Percentiles rank a stretch among this genome's conserved stretches.
Evolutionary conservation across 2,113 vertebrate species (phyloP).

Genomic region (Chloropsis hardwickii): DNA sequence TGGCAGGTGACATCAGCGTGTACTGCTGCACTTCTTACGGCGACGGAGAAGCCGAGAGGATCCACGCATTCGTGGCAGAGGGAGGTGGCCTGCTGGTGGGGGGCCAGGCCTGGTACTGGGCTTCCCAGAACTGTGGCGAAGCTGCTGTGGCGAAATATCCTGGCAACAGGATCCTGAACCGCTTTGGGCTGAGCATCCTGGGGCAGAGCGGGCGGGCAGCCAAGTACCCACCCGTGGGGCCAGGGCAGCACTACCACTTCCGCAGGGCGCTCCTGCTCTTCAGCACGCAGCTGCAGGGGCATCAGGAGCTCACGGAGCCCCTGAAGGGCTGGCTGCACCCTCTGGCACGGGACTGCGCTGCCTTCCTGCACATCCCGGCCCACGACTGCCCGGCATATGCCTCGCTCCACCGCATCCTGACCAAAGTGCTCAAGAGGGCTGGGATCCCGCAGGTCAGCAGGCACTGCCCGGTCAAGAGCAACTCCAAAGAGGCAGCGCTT

Average conservation of each 20-base stretch:
- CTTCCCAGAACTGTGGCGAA: slow-evolving; percentile 51
- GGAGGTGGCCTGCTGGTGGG: slow-evolving; percentile 72
- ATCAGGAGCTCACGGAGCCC: background rate
- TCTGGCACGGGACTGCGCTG: slow-evolving; percentile 70
- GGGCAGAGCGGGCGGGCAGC: slow-evolving; percentile 34
- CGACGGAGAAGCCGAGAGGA: background rate
- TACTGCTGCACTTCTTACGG: slow-evolving; percentile 70
- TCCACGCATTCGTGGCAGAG: slow-evolving; percentile 74
- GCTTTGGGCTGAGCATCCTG: slow-evolving; percentile 83
- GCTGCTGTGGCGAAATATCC: slow-evolving; percentile 67
- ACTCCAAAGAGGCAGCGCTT: slow-evolving; percentile 78
- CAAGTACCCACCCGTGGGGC: slow-evolving; percentile 21
- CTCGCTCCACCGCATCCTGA: slow-evolving; percentile 75
- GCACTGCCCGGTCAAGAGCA: slow-evolving; percentile 66
- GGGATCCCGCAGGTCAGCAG: slow-evolving; percentile 76
- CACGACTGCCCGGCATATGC: slow-evolving; percentile 65
- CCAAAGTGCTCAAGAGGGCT: slow-evolving; percentile 69
- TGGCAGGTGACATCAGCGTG: slow-evolving; percentile 43
- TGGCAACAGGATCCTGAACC: slow-evolving; percentile 84
- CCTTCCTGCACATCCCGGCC: slow-evolving; percentile 75
- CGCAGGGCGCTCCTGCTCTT: slow-evolving; percentile 76
- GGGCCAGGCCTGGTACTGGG: slow-evolving; percentile 78
- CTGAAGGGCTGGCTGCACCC: slow-evolving; percentile 60
- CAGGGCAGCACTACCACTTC: slow-evolving; percentile 78
- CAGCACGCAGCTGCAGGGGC: slow-evolving; percentile 63